Conservation (phyloP, 2,797 vertebrate species). For the Phaenicophaeus curvirostris region DNA sequence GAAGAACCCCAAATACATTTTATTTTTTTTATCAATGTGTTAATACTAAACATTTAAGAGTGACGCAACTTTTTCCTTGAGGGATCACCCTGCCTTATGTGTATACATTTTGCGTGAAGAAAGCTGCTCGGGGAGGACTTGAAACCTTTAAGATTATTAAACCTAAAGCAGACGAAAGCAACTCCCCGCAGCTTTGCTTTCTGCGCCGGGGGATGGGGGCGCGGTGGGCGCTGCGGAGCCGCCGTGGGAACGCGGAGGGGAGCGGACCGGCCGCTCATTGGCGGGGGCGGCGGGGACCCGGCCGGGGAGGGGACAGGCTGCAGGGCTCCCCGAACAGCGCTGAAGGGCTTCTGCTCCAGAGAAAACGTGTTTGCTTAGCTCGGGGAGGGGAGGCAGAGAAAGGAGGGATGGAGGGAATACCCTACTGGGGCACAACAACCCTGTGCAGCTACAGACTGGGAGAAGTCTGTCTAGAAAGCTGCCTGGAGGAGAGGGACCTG, state of each 20-base stretch:
- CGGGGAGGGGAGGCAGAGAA: background rate
- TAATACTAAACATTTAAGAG: rapidly evolving
- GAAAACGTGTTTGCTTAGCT: rapidly evolving
- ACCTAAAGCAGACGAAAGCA: rapidly evolving
- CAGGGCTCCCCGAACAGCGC: background rate
- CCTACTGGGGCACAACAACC: no score
- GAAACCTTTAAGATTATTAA: rapidly evolving
- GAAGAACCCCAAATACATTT: background rate
- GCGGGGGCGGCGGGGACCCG: background rate
- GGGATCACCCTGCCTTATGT: rapidly evolving
- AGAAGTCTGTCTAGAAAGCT: no score
- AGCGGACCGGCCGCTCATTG: background rate
- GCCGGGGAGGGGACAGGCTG: rapidly evolving
- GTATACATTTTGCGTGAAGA: rapidly evolving
- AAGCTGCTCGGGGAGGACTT: rapidly evolving
- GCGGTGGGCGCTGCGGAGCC: background rate
- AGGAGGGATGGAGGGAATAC: background rate
- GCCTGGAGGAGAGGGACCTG: no score
- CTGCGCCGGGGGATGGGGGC: no score
- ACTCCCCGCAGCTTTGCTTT: rapidly evolving
- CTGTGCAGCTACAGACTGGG: no score
- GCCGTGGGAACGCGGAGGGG: background rate
- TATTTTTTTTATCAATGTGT: rapidly evolving
- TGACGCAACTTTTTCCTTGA: rapidly evolving
- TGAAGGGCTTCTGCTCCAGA: background rate